These are phyloP conservation scores for Vulpes ferrilata DNA, from an alignment of 2,113 vertebrate genomes.

Conservation along the genomic window DNA sequence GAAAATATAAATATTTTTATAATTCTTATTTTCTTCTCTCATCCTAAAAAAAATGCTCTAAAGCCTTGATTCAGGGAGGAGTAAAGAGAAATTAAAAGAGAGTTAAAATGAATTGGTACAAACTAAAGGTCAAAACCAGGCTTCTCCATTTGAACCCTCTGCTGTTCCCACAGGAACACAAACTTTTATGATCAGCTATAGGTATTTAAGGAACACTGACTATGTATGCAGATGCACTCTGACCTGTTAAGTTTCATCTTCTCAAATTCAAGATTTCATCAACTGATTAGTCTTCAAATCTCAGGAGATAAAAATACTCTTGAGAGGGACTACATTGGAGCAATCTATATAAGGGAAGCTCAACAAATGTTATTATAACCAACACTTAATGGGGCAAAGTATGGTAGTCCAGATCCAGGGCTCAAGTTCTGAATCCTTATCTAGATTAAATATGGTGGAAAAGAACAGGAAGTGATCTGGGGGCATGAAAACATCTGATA, in stretches of 20 bases:
- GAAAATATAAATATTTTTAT: background rate
- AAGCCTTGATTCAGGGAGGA: background rate
- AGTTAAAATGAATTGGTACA: background rate
- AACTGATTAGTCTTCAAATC: background rate
- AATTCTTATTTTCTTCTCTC: background rate
- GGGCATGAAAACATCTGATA: background rate
- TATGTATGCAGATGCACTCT: background rate
- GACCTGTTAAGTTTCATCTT: background rate
- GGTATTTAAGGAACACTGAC: background rate
- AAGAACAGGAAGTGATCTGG: background rate
- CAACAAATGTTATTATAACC: background rate
- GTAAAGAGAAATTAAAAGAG: background rate
- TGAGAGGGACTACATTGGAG: background rate
- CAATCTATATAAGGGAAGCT: background rate
- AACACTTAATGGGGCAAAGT: background rate
- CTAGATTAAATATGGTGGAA: background rate
- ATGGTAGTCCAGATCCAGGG: background rate
- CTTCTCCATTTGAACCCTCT: background rate
- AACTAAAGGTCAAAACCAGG: background rate
- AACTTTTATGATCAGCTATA: background rate
- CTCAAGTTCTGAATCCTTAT: background rate
- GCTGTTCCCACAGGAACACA: background rate
- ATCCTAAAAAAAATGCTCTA: background rate
- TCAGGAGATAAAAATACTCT: background rate
- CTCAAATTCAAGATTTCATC: background rate